These are phyloP conservation scores for Osmerus eperlanus DNA, from an alignment of 2,113 vertebrate species.

Conservation along the genomic window DNA sequence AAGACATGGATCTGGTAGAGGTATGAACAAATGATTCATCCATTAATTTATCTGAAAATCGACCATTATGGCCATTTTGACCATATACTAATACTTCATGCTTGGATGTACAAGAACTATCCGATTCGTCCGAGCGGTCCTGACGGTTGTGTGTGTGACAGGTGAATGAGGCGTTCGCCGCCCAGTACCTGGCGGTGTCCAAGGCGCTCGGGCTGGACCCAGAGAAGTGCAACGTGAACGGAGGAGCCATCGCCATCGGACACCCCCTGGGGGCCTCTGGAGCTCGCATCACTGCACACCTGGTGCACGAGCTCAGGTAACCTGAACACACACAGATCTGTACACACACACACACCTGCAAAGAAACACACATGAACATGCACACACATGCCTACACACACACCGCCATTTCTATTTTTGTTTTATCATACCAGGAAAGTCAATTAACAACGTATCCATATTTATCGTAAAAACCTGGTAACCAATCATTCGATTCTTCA, in stretches of 20 bases:
- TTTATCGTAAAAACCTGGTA: neutral
- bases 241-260: conserved; percentile 92
- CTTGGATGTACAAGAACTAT: conserved; percentile 5
- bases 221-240: conserved; percentile 86
- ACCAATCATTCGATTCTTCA: neutral
- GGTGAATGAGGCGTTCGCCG: conserved; percentile 96
- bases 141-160: conserved; percentile 49
- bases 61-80: no score
- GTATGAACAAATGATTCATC: conserved; percentile 59
- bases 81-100: neutral
- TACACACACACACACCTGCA: no score
- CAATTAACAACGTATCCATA: neutral
- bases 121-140: neutral
- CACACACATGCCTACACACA: neutral
- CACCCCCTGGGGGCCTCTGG: conserved; percentile 92
- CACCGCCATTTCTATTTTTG: no score
- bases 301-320: conserved; percentile 91
- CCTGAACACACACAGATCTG: neutral
- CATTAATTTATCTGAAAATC: neutral
- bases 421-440: no score
- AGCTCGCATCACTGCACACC: conserved; percentile 85
- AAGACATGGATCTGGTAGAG: conserved; percentile 95
- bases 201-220: conserved; percentile 83
- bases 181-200: conserved; percentile 88
- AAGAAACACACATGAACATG: no score